Evolutionary conservation across 2,888 invertebrate genomes (phyloP).

Genomic region (Caenorhabditis sp.): DNA sequence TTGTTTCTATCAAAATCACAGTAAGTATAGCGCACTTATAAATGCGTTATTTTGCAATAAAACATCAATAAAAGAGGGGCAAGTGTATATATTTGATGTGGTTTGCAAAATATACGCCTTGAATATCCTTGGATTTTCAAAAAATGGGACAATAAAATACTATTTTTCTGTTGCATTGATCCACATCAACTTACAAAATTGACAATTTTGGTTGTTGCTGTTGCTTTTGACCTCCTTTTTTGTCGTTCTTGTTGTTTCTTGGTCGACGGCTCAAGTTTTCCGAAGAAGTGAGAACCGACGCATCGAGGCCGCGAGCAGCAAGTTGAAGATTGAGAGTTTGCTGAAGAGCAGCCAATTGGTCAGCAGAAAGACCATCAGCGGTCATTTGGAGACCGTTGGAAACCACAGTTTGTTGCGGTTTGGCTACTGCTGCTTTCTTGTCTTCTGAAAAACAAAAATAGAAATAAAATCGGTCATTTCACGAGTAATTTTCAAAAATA

Average conservation of each 20-base stretch:
- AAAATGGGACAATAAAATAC: conserved; percentile 1
- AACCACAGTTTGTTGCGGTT: conserved; percentile 30
- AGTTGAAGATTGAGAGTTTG: conserved; percentile 50
- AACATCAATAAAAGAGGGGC: neutral
- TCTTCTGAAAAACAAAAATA: conserved; percentile 36
- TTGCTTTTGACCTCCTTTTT: conserved; percentile 28
- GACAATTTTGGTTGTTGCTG: conserved; percentile 35
- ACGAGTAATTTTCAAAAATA: neutral
- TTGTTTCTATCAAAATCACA: conserved; percentile 21
- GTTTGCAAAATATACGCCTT: conserved; percentile 1
- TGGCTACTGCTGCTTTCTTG: conserved; percentile 28
- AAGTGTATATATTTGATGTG: conserved; percentile 6
- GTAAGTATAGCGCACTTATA: conserved; percentile 24
- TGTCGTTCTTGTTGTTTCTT: conserved; percentile 24
- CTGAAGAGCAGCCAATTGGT: conserved; percentile 64
- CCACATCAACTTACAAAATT: conserved; percentile 24
- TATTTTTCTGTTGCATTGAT: neutral
- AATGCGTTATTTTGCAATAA: conserved; percentile 6
- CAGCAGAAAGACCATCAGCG: conserved; percentile 63
- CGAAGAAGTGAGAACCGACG: conserved; percentile 43
- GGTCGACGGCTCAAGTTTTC: conserved; percentile 31
- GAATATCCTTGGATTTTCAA: neutral
- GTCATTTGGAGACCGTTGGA: conserved; percentile 57
- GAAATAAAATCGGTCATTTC: neutral
- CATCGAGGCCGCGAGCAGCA: conserved; percentile 55